Evolutionary conservation across 2,797 vertebrate species (phyloP).

Genomic region (Thamnophis elegans): DNA sequence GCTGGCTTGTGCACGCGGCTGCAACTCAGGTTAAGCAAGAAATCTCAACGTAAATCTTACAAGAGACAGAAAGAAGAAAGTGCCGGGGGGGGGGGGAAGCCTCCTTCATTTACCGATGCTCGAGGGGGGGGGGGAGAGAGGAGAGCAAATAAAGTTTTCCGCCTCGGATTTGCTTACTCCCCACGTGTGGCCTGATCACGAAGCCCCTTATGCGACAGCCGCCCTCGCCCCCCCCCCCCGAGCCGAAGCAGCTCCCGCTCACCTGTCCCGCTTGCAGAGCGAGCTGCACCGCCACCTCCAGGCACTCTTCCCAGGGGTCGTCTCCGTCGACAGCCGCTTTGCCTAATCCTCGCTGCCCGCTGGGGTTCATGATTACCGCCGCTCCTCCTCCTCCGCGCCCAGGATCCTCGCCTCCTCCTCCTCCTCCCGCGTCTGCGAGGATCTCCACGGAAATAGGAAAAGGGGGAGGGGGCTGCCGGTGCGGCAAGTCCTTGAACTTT

Average conservation of each 20-base stretch:
- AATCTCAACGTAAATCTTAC: neutral
- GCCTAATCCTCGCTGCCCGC: conserved; percentile 48
- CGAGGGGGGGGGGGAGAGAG: neutral
- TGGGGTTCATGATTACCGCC: conserved; percentile 61
- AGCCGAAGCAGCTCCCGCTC: conserved; percentile 36
- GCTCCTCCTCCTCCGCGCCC: neutral
- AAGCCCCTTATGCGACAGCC: neutral
- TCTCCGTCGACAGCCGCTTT: neutral
- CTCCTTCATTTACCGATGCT: neutral
- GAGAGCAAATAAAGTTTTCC: neutral
- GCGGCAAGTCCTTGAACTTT: neutral
- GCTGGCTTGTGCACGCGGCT: neutral
- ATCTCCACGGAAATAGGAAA: neutral
- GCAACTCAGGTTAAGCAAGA: neutral
- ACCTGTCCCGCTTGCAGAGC: conserved; percentile 81
- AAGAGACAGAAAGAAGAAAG: neutral
- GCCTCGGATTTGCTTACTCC: neutral
- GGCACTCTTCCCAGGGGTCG: conserved; percentile 76
- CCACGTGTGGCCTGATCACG: neutral
- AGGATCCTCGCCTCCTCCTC: neutral
- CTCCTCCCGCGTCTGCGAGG: neutral
- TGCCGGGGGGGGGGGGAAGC: neutral
- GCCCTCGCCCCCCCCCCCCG: fast-evolving
- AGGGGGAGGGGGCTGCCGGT: neutral
- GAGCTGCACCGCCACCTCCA: conserved; percentile 77